Evolutionary conservation across 2,888 invertebrate species (phyloP), one percentile per base, ranked within the genome.

Genomic region (Neocrepidodera transversa): DNA sequence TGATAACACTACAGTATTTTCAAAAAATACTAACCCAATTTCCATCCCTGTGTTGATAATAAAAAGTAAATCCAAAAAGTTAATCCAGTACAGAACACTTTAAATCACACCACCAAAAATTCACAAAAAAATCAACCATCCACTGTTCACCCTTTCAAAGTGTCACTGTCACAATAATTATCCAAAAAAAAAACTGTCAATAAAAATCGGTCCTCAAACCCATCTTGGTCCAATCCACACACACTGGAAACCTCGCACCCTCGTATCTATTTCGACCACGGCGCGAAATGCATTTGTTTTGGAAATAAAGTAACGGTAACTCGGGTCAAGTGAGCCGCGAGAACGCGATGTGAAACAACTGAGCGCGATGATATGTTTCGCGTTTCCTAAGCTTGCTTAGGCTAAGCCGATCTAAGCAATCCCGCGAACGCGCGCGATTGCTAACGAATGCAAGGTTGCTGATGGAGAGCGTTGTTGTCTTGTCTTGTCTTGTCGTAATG

Each of bases 351-450:
- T 63, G 60, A 65, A 61, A 65, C 63, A 62, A 63, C 65, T 63
- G 65, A 63, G 52, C 58, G 49, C 54, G 47, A 35, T 53, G 57
- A 55, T 62, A 55, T 58, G 57, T 60, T 59, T 65, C 55, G 60
- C 60, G 56, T 61, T 56, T 58, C 65, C 62, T 65, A 65, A 63
- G 63, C 62, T 68, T 66, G 75, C 75, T 76, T 75, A 74, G n/a
- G 71, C 73, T 73, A 73, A 75, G 73, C 72, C 66, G 69, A 72
- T 73, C 76, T 76, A 76, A 76, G 74, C 74, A 67, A 26, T 61
- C 59, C 65, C 66, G 66, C 71, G 73, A 67, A 64, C 59, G 60
- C 52, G 52, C 63, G 69, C 74, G 76, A 74, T 62, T 62, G 62
- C 65, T 61, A 66, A 73, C 76, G 76, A 75, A 71, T 65, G 71